A percentile compares a stretch with the other conserved stretches of the same genome.
phyloP scores from a whole-genome alignment of 2,888 invertebrate species.

The Litoditis marina region DNA sequence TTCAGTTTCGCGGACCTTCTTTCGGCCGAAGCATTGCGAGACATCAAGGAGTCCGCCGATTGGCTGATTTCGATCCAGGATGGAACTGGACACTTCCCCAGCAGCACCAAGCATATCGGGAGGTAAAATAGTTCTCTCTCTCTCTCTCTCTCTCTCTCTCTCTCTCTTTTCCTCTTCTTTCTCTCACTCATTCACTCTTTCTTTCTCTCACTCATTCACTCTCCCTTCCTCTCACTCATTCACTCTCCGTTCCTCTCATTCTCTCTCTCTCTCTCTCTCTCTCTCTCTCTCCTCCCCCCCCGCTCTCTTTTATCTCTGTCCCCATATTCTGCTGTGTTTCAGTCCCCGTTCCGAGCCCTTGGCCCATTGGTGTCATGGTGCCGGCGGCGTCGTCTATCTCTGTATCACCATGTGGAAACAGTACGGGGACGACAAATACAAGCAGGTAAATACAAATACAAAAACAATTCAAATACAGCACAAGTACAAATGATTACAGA shows the following conservation, averaged over 20 bases:
- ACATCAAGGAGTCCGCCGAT: constrained; percentile 7
- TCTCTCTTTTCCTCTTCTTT: too few species aligned
- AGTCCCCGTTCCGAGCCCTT: constrained; percentile 9
- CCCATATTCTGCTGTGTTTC: background rate
- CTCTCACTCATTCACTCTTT: too few species aligned
- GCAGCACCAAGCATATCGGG: constrained; percentile 2
- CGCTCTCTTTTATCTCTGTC: too few species aligned
- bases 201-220: too few species aligned
- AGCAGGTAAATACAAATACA: constrained; percentile 65
- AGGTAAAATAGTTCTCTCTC: background rate
- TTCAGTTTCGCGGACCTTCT: background rate
- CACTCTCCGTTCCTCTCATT: too few species aligned
- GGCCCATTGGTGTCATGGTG: constrained; percentile 77
- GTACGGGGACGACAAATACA: constrained; percentile 75
- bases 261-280: too few species aligned
- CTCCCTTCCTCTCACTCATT: too few species aligned
- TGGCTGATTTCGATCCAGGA: constrained; percentile 25
- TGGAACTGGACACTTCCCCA: constrained; percentile 25
- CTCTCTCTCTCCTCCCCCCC: too few species aligned
- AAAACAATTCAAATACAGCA: too few species aligned
- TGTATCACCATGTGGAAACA: constrained; percentile 77
- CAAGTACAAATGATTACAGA: background rate
- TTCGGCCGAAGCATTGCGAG: background rate
- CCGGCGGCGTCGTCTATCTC: constrained; percentile 75
- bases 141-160: too few species aligned